phyloP scores from a whole-genome alignment of 2,113 vertebrate species.

The Hiodon alosoides region DNA sequence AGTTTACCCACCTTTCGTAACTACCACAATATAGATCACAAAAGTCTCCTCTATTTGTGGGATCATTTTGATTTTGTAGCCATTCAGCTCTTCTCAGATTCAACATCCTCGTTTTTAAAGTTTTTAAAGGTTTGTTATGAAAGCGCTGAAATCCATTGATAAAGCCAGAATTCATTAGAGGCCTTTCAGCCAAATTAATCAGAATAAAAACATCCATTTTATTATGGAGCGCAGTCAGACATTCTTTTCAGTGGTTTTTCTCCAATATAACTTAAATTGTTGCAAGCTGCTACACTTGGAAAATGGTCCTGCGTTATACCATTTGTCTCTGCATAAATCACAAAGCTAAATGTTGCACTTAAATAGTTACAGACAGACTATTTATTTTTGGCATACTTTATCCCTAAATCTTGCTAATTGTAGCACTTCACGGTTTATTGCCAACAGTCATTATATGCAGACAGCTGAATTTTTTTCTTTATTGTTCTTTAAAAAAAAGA shows the following conservation, averaged over 20 bases:
- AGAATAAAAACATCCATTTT: constrained; percentile 69
- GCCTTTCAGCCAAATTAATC: constrained; percentile 57
- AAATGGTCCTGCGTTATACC: constrained; percentile 65
- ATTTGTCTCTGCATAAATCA: constrained; percentile 67
- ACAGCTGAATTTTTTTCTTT: constrained; percentile 59
- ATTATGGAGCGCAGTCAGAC: constrained; percentile 64
- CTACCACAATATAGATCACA: constrained; percentile 9
- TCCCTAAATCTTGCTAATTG: constrained; percentile 34
- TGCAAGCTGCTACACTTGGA: constrained; percentile 71
- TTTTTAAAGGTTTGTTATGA: constrained; percentile 57
- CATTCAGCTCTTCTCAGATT: constrained; percentile 42
- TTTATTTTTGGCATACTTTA: constrained; percentile 59
- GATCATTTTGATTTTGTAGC: constrained; percentile 49
- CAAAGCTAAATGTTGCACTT: constrained; percentile 63
- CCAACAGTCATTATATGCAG: constrained; percentile 59
- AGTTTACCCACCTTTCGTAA: neutral
- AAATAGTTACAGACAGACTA: constrained; percentile 69
- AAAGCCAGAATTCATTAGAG: constrained; percentile 51
- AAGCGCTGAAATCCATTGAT: constrained; percentile 45
- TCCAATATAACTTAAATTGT: constrained; percentile 71
- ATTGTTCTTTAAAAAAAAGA: constrained; percentile 45
- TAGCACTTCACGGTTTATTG: constrained; percentile 47
- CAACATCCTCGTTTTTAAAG: constrained; percentile 45
- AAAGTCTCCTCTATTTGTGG: constrained; percentile 37
- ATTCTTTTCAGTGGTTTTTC: constrained; percentile 69